Evolutionary conservation across 2,113 vertebrate genomes (phyloP), one percentile per base, ranked within the genome.

Genomic region (Anarrhichthys ocellatus): DNA sequence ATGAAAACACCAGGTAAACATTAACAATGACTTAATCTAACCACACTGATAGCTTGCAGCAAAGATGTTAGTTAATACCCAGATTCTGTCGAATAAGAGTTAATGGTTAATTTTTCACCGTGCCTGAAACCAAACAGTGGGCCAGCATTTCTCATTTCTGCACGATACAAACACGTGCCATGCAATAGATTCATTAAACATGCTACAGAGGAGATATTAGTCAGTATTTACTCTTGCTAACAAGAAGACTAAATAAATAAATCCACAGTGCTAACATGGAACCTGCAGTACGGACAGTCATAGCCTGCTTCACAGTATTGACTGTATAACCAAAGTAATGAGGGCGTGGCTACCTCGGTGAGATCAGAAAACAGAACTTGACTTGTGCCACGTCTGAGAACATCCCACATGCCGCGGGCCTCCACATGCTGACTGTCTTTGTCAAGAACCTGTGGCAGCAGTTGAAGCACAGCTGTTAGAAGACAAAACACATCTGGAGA

Each of bases 331-430:
- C 5, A 65, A 76, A 46, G 76, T 42, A 77, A 67, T 7, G 56
- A 87, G 67, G 24, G 13, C 70, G 62, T 40, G 17, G 83, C 92
- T 95, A 94, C 95, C 93, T 95, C 93, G 10, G 85, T 68, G 67
- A 95, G 91, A 85, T 94, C 92, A 91, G 92, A 95, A 93, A 95
- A 94, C 85, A 95, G 88, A 91, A 89, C 85, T 87, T 92, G 92
- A 93, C 94, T 94, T 3, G 93, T 93, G 88, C 94, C 91, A 32
- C 88, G 88, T 89, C 88, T 93, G 76, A 95, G 92, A 89, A 91
- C 87, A 86, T 94, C 92, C 94, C 95, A 95, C 92, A 95, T 93
- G 93, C 93, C 92, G 68, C 80, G 91, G 82, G 89, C 78, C 87
- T 91, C 93, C 85, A 64, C 91, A 87, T 93, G 91, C 93, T 81